A percentile compares a stretch with the other conserved stretches of the same genome.
Evolutionary conservation across 2,888 invertebrate genomes (phyloP).

Genomic region (Leptinotarsa rubiginosa): DNA sequence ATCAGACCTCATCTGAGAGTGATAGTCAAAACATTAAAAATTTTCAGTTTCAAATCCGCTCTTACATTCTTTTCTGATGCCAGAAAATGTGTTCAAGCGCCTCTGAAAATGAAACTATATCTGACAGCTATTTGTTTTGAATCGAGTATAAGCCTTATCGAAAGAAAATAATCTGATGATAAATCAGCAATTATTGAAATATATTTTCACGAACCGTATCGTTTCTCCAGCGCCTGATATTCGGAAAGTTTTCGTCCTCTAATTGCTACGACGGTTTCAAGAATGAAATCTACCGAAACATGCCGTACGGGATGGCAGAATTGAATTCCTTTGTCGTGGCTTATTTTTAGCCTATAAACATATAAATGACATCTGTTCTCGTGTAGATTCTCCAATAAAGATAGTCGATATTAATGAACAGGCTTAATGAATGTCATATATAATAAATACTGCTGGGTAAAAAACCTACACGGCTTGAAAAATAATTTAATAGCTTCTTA

Average conservation of each 20-base stretch:
- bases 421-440: constrained; percentile 51
- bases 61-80: too few species aligned
- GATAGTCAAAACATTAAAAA: too few species aligned
- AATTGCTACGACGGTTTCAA: constrained; percentile 33
- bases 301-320: constrained; percentile 34
- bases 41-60: too few species aligned
- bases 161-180: neutral
- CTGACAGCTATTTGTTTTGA: neutral
- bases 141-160: neutral
- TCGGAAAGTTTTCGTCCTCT: constrained; percentile 8
- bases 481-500: constrained; percentile 52
- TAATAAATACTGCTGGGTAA: constrained; percentile 49
- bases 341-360: constrained; percentile 48
- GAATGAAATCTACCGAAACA: constrained; percentile 39
- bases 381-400: constrained; percentile 51
- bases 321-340: constrained; percentile 44
- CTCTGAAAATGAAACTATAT: neutral
- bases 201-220: neutral
- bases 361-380: constrained; percentile 50
- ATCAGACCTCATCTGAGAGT: too few species aligned
- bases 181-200: neutral
- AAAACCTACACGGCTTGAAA: constrained; percentile 47
- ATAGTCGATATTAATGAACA: constrained; percentile 51
- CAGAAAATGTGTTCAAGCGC: too few species aligned
- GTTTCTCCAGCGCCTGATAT: constrained; percentile 33